A percentile compares a stretch with the other conserved stretches of the same genome.
These are phyloP conservation scores for Sesia apiformis DNA, from an alignment of 2,888 invertebrate species.

Conservation along the genomic window DNA sequence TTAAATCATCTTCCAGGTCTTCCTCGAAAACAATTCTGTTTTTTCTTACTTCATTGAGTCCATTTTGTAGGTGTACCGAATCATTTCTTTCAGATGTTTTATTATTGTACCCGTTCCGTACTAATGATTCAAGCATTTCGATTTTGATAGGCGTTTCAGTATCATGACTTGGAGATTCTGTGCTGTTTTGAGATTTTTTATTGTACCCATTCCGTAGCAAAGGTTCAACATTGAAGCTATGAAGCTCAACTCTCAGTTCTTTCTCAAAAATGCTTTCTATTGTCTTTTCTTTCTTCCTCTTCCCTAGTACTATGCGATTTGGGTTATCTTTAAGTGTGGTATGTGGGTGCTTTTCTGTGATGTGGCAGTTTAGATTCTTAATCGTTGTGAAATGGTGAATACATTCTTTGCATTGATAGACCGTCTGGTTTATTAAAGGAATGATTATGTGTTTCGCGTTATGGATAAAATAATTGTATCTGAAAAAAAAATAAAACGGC, in stretches of 20 bases:
- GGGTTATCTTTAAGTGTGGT: conserved; percentile 2
- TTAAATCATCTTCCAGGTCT: conserved; percentile 5
- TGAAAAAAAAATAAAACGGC: conserved; percentile 11
- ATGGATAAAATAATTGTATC: conserved; percentile 27
- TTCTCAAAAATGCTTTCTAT: not conserved
- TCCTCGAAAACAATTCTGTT: conserved; percentile 20
- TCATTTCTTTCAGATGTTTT: not conserved
- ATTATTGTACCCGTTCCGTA: not conserved
- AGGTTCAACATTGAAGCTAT: not conserved
- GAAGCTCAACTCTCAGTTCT: not conserved
- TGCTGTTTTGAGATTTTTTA: not conserved
- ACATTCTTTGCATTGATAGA: conserved; percentile 22
- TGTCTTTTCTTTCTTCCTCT: not conserved
- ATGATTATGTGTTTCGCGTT: conserved; percentile 36
- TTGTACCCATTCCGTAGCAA: not conserved
- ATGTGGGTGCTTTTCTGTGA: conserved; percentile 11
- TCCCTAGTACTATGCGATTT: not conserved
- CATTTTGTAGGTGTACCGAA: not conserved
- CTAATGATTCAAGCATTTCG: too few relatives aligned
- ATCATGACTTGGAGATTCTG: too few relatives aligned
- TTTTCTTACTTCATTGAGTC: not conserved
- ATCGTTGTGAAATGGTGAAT: conserved; percentile 18
- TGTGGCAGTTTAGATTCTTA: conserved; percentile 18
- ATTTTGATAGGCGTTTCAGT: too few relatives aligned
- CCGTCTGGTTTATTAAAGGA: conserved; percentile 21